A percentile compares a stretch with the other conserved stretches of the same genome.
phyloP scores from a whole-genome alignment of 1,140 invertebrate species.

The Aphis gossypii region DNA sequence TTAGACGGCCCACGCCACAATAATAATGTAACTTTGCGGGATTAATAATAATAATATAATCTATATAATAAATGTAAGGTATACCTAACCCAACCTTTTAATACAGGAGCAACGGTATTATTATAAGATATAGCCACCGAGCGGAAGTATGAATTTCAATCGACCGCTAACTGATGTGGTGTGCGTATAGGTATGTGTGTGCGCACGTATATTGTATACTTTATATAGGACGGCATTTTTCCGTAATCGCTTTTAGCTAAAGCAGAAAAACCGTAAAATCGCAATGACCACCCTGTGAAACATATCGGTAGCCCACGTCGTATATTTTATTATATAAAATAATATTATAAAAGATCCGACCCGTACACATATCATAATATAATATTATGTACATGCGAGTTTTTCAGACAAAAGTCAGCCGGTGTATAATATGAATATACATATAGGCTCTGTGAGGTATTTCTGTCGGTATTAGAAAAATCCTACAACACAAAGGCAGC shows the following conservation, averaged over 20 bases:
- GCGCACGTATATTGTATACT: background rate
- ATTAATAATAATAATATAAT: background rate
- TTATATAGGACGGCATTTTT: background rate
- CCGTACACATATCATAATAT: background rate
- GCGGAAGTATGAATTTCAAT: background rate
- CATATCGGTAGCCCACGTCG: background rate
- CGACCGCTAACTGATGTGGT: background rate
- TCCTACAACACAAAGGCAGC: background rate
- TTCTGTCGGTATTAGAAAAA: background rate
- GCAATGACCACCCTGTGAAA: background rate
- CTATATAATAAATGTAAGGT: background rate
- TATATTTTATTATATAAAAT: slow-evolving; percentile 2
- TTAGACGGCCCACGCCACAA: background rate
- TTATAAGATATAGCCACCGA: background rate
- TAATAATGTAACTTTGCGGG: background rate
- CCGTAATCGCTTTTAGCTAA: background rate
- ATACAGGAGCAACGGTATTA: background rate
- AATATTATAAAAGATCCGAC: background rate
- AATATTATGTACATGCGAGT: background rate
- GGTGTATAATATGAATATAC: background rate
- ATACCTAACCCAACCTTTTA: background rate
- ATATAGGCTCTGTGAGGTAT: background rate
- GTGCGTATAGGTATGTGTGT: background rate
- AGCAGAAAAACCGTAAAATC: background rate
- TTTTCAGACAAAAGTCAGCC: background rate